Evolutionary conservation across 92 coral and sea anemone genomes (phyloP), one percentile per base, ranked within the genome.

Genomic region (Isaurus tuberculatus): DNA sequence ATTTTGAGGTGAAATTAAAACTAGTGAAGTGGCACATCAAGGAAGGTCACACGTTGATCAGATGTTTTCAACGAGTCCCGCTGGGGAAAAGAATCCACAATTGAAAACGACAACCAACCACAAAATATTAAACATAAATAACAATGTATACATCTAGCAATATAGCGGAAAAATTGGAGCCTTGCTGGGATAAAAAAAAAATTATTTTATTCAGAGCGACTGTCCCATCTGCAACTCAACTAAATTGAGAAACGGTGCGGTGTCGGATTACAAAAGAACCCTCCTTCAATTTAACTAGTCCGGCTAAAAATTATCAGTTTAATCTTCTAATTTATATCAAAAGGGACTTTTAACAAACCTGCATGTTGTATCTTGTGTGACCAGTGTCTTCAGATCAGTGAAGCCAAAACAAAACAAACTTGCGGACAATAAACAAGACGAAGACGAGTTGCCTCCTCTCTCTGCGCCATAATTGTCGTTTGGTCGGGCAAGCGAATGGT

Each of bases 351-450:
- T 65, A 65, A 89, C 92, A 74, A 89, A 89, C 92, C 92, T 89
- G 90, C 72, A 42, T 85, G 80, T 85, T 84, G 84, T 67, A 80
- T 89, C 92, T 89, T 89, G 92, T 58, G 84, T 28, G 60, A 65
- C 73, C 73, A 80, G 85, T 66, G 83, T 87, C 92, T 88, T 80
- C 86, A 85, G 90, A 85, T 73, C 90, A 89, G 71, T 72, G 89
- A 73, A 73, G 92, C 92, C 87, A 86, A 86, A 80, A 87, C 87
- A 89, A 89, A 89, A 89, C 83, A 84, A 84, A 66, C 83, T 81
- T 75, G 73, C 49, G 84, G 90, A 58, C 64, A 74, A 87, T 89
- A 89, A 89, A 89, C 91, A 89, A 40, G 46, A 65, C 37, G 89
- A 75, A 73, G 78, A 72, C 72, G 69, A 27, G 69, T 15, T n/a